Evolutionary conservation across 2,113 vertebrate species (phyloP).

Genomic region (Morone saxatilis): DNA sequence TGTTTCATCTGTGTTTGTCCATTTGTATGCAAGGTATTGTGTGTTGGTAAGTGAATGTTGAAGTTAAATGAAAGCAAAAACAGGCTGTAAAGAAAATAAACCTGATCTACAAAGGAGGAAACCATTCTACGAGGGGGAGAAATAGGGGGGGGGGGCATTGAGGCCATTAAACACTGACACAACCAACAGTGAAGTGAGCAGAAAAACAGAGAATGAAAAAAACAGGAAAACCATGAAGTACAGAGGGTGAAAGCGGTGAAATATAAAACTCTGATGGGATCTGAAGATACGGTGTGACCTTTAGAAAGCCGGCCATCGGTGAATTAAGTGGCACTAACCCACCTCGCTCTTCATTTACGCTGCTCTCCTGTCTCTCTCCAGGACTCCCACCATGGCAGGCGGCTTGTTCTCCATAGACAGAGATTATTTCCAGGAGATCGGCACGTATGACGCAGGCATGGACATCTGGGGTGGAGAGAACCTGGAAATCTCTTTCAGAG

Average conservation of each 20-base stretch:
- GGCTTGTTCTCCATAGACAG: conserved; percentile 99
- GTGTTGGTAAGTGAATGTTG: conserved; percentile 6
- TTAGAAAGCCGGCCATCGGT: conserved; percentile 34
- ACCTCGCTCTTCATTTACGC: conserved; percentile 7
- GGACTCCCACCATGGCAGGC: conserved; percentile 99
- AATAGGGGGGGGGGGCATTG: background rate
- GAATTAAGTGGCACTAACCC: conserved; percentile 37
- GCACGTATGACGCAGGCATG: conserved; percentile 99
- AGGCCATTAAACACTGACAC: conserved; percentile 44
- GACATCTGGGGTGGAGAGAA: conserved; percentile 99
- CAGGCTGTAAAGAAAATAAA: conserved; percentile 50
- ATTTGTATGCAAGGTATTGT: conserved; percentile 17
- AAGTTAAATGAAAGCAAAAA: conserved; percentile 53
- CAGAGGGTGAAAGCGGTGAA: conserved; percentile 30
- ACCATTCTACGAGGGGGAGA: conserved; percentile 21
- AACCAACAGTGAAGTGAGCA: conserved; percentile 37
- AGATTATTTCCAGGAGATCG: conserved; percentile 99
- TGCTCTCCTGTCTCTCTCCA: conserved; percentile 65
- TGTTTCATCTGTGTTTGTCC: conserved; percentile 7
- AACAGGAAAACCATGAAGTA: conserved; percentile 34
- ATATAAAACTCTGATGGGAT: conserved; percentile 48
- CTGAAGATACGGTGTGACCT: conserved; percentile 54
- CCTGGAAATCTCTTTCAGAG: conserved; percentile 99
- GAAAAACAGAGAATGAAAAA: conserved; percentile 28
- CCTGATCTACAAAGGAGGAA: conserved; percentile 40